Base-by-base conservation (phyloP, 2,113 vertebrate genomes). In the Heterocephalus glaber region DNA sequence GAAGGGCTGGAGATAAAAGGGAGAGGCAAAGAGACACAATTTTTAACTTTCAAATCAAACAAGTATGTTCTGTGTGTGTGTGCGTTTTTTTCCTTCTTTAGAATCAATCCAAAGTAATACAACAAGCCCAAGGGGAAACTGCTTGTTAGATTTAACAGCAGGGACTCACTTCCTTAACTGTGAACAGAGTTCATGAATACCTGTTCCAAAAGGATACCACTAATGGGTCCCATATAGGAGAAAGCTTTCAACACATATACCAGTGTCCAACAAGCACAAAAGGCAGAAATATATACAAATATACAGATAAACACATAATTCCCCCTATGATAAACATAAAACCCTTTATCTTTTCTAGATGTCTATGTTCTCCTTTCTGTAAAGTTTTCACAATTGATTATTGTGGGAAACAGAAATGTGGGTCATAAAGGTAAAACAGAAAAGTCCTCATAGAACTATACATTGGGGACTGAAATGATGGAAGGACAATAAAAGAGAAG, bases 41-140 rank as follows among this genome's bases (percentile, higher is more conserved):
- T 83, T 16, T 41, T 4, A 79, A 95, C 68, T 68, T 95, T 87
- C 0, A 2, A 96, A 93, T 65, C 92, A 92, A 63, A 86, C 77
- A 65, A 92, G 60, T 92, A 90, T 58, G 79, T 35, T 89, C 2
- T 83, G 58, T 14, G 9, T 68, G 20, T 28, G 2, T 49, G 49
- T 52, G 33, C 9, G 72, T 93, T 96, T 84, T 80, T 90, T 8
- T 82, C 63, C 74, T 76, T 66, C 89, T 83, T 95, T 81, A 89
- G 52, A 95, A 94, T 84, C 10, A 12, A 92, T 65, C 30, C 63
- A 70, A 89, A 93, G 38, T 76, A 86, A 79, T 72, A 65, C 1
- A 84, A 86, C 0, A 84, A 80, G 68, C 60, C 74, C 65, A 52
- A 85, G 26, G 19, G 80, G 74, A 92, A 85, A 33, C 10, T n/a